A percentile compares a stretch with the other conserved stretches of the same genome.
Evolutionary conservation across 2,797 vertebrate genomes (phyloP).

Genomic region (Cetoscarus ocellatus): DNA sequence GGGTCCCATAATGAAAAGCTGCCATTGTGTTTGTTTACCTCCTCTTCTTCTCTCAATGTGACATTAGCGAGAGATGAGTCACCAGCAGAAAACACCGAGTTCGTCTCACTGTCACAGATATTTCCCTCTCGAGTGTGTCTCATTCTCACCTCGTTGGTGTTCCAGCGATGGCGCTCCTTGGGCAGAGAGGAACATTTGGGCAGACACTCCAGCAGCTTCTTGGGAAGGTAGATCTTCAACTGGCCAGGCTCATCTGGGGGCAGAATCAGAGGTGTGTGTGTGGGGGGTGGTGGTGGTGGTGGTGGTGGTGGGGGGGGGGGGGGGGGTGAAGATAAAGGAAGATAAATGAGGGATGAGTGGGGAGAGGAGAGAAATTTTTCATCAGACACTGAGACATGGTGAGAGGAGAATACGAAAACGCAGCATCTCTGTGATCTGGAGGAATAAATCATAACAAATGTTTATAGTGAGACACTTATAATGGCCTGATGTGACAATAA

Average conservation of each 20-base stretch:
- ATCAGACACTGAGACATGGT: slow-evolving; percentile 47
- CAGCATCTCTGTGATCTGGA: slow-evolving; percentile 23
- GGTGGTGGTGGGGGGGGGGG: slow-evolving; percentile 6
- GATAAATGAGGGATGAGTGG: slow-evolving; percentile 65
- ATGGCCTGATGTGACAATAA: slow-evolving; percentile 33
- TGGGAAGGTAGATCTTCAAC: slow-evolving; percentile 99
- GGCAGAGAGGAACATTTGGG: slow-evolving; percentile 99
- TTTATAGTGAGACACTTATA: slow-evolving; percentile 30
- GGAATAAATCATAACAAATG: slow-evolving; percentile 42
- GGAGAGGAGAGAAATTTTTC: slow-evolving; percentile 57
- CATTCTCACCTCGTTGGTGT: slow-evolving; percentile 97
- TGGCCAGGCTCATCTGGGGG: slow-evolving; percentile 98
- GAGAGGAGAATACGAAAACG: slow-evolving; percentile 55
- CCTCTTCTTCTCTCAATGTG: slow-evolving; percentile 69
- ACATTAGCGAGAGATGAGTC: slow-evolving; percentile 73
- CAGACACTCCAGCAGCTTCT: slow-evolving; percentile 99
- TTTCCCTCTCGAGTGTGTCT: slow-evolving; percentile 54
- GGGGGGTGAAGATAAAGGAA: slow-evolving; percentile 57
- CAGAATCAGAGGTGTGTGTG: slow-evolving; percentile 13
- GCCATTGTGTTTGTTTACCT: slow-evolving; percentile 73
- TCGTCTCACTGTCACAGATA: slow-evolving; percentile 63
- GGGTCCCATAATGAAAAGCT: slow-evolving; percentile 65
- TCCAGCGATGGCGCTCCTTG: slow-evolving; percentile 99
- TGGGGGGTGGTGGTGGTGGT: too few species aligned
- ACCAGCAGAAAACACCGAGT: slow-evolving; percentile 51